These are phyloP conservation scores for Illadopsis cleaveri DNA, from an alignment of 2,113 vertebrate genomes.

Conservation along the genomic window DNA sequence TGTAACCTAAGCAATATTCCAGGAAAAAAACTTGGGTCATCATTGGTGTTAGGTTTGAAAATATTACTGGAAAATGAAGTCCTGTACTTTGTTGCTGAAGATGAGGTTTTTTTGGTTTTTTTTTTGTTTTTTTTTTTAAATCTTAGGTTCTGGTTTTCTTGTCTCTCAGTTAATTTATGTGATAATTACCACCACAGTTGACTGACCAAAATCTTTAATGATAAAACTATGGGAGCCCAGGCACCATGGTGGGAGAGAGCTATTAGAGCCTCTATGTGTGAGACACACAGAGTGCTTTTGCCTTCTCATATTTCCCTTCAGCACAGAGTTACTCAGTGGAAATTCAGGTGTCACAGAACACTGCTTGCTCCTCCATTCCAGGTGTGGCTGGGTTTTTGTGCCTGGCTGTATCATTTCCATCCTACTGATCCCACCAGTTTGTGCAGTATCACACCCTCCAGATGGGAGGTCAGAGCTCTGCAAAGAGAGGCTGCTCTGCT, in stretches of 20 bases:
- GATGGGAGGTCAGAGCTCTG: not conserved
- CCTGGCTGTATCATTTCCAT: not conserved
- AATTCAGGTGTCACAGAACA: not conserved
- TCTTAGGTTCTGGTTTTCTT: not conserved
- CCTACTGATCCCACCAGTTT: not conserved
- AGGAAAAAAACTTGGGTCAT: constrained; percentile 21
- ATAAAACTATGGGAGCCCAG: constrained; percentile 45
- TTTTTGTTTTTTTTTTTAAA: not conserved
- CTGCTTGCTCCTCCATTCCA: not conserved
- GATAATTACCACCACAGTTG: constrained; percentile 64
- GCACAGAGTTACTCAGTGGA: not conserved
- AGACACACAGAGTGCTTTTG: not conserved
- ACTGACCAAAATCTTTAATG: constrained; percentile 67
- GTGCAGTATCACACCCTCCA: not conserved
- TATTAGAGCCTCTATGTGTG: constrained; percentile 34
- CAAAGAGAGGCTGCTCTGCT: not conserved
- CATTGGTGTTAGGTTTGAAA: constrained; percentile 47
- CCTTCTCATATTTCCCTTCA: not conserved
- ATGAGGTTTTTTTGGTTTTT: not conserved
- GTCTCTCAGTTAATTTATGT: constrained; percentile 66
- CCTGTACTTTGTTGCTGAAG: constrained; percentile 25
- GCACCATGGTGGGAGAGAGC: constrained; percentile 29
- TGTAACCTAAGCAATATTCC: constrained; percentile 41
- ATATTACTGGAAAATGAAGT: constrained; percentile 39
- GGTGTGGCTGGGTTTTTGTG: rapidly evolving